Conservation (phyloP, 1,140 invertebrate genomes). For the Brachionus koreanus region DNA sequence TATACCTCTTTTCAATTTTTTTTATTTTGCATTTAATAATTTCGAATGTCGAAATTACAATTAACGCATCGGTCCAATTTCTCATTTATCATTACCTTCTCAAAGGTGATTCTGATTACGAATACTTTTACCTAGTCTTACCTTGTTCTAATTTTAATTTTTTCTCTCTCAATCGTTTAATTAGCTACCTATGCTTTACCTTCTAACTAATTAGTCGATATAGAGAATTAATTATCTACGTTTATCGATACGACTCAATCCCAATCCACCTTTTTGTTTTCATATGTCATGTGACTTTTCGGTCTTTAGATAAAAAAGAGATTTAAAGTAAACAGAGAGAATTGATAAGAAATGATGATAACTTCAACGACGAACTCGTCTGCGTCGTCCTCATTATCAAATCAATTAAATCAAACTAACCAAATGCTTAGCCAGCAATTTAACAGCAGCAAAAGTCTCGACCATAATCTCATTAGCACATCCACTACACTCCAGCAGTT, state of each 20-base stretch:
- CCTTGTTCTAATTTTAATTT: not conserved
- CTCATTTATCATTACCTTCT: slow-evolving; percentile 7
- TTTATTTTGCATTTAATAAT: not conserved
- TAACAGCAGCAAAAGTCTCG: not conserved
- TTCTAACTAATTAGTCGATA: not conserved
- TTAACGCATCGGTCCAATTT: not conserved
- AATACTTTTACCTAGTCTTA: not conserved
- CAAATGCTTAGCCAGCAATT: slow-evolving; percentile 10
- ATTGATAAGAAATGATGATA: slow-evolving; percentile 24
- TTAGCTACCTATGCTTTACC: slow-evolving; percentile 22
- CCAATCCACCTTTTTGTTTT: not conserved
- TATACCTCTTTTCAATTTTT: not conserved
- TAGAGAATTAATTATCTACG: not conserved
- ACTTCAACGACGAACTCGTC: not conserved
- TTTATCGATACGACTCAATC: not conserved
- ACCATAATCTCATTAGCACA: slow-evolving; percentile 16
- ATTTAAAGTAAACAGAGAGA: not conserved
- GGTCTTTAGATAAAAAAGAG: not conserved
- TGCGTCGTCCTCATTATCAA: not conserved
- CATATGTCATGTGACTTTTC: not conserved
- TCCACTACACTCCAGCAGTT: slow-evolving; percentile 17
- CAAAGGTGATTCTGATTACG: slow-evolving; percentile 1
- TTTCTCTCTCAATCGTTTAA: not conserved
- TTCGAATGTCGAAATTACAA: not conserved
- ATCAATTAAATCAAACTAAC: not conserved